These are phyloP conservation scores for Ciconia maguari DNA, from an alignment of 2,113 vertebrate genomes.

Conservation along the genomic window DNA sequence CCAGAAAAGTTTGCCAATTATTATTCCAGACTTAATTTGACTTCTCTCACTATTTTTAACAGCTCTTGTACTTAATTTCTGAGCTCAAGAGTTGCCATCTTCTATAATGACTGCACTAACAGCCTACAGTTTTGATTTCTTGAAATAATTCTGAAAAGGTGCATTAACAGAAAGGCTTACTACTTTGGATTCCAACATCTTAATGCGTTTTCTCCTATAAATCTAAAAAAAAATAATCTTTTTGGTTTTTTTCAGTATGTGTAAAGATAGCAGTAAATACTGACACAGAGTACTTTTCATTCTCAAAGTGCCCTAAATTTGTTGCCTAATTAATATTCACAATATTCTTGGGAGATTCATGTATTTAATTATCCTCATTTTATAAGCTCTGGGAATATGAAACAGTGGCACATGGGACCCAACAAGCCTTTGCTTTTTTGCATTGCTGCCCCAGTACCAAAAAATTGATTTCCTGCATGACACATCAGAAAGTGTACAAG, in stretches of 20 bases:
- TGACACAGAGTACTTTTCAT: neutral
- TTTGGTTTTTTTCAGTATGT: neutral
- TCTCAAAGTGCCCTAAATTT: constrained; percentile 7
- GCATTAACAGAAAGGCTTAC: neutral
- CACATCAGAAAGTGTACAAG: neutral
- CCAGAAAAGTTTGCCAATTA: neutral
- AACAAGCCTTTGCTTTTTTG: neutral
- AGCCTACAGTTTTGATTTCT: neutral
- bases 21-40: neutral
- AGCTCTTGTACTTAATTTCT: neutral
- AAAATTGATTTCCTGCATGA: neutral
- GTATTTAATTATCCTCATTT: constrained; percentile 34
- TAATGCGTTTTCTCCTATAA: neutral
- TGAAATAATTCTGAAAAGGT: constrained; percentile 11
- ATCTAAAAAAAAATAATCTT: neutral
- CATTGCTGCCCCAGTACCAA: neutral
- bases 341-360: neutral
- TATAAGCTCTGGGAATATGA: neutral
- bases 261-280: neutral
- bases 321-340: constrained; percentile 39
- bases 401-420: neutral
- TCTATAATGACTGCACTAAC: neutral
- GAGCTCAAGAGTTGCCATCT: neutral
- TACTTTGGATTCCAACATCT: neutral
- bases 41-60: constrained; percentile 7